Evolutionary conservation across 1,140 invertebrate genomes (phyloP).

Genomic region (Maconellicoccus hirsutus): DNA sequence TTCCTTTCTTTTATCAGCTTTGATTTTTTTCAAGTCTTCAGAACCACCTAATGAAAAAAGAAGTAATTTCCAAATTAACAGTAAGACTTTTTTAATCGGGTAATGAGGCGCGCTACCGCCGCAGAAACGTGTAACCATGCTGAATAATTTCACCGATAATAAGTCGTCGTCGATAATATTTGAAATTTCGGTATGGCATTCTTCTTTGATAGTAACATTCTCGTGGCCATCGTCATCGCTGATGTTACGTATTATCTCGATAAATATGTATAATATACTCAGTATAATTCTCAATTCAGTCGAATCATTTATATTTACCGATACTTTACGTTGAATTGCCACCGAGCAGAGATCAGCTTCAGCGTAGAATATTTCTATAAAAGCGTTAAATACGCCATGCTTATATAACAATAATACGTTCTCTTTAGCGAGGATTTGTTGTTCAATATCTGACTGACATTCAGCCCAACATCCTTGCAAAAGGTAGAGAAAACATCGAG

Average conservation of each 20-base stretch:
- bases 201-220: not conserved
- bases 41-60: slow-evolving; percentile 82
- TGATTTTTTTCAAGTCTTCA: slow-evolving; percentile 60
- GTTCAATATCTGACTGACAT: slow-evolving; percentile 79
- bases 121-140: slow-evolving; percentile 90
- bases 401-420: slow-evolving; percentile 84
- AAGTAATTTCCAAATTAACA: slow-evolving; percentile 92
- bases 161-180: slow-evolving; percentile 52
- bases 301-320: slow-evolving; percentile 82
- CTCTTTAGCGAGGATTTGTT: slow-evolving; percentile 61
- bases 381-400: slow-evolving; percentile 73
- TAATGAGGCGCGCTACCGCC: slow-evolving; percentile 88
- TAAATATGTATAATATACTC: slow-evolving; percentile 86
- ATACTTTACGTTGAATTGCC: slow-evolving; percentile 69
- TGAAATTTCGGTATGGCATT: slow-evolving; percentile 24
- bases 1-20: slow-evolving; percentile 56
- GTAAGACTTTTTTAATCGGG: slow-evolving; percentile 93
- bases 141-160: slow-evolving; percentile 71
- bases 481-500: slow-evolving; percentile 80
- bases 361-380: slow-evolving; percentile 84
- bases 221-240: slow-evolving; percentile 5
- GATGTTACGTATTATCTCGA: slow-evolving; percentile 66
- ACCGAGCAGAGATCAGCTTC: slow-evolving; percentile 71
- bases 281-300: slow-evolving; percentile 82
- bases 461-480: slow-evolving; percentile 90